phyloP scores from a whole-genome alignment of 1,140 invertebrate species.

The Nephotettix cincticeps region DNA sequence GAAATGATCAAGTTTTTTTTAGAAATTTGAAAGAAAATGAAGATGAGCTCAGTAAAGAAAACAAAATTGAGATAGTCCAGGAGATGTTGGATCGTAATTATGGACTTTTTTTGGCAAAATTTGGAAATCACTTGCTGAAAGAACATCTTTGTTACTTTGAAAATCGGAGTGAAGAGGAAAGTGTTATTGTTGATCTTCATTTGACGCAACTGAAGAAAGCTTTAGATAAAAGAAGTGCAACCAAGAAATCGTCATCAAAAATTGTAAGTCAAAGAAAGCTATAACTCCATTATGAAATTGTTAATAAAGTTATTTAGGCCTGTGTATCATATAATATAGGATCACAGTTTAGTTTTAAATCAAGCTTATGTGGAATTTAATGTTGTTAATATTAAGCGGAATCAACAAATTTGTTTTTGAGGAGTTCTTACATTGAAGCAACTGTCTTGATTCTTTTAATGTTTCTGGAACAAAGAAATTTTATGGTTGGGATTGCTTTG shows the following conservation, averaged over 20 bases:
- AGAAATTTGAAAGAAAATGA: conserved; percentile 73
- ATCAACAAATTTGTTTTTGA: no score
- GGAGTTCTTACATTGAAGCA: no score
- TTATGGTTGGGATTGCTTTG: no score
- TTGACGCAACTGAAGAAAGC: conserved; percentile 38
- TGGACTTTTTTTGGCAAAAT: conserved; percentile 70
- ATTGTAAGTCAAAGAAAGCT: background rate
- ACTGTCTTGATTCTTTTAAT: no score
- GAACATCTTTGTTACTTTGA: conserved; percentile 68
- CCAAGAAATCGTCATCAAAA: background rate
- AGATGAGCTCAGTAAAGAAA: conserved; percentile 61
- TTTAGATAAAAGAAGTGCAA: background rate
- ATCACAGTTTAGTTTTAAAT: no score
- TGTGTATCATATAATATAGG: no score
- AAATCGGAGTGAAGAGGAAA: conserved; percentile 45
- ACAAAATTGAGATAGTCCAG: conserved; percentile 69
- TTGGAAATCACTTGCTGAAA: conserved; percentile 67
- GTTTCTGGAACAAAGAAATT: no score
- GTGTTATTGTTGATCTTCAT: conserved; percentile 62
- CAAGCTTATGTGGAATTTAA: no score
- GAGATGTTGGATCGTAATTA: conserved; percentile 65
- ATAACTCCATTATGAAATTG: background rate
- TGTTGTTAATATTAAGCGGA: no score
- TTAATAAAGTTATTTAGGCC: background rate
- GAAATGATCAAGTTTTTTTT: conserved; percentile 34